phyloP scores from a whole-genome alignment of 2,888 invertebrate genomes.

The Cabera pusaria region DNA sequence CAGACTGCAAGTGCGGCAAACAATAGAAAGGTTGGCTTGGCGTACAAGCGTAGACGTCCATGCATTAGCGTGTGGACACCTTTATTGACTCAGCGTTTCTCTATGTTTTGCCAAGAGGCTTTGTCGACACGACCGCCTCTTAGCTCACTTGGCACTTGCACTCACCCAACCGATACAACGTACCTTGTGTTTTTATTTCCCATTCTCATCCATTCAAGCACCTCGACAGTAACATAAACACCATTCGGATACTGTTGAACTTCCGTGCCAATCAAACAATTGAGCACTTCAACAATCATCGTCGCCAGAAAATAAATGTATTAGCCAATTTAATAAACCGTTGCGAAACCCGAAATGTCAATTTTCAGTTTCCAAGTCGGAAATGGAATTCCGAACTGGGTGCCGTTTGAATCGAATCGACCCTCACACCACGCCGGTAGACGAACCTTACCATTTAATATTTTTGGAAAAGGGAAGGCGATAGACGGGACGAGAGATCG shows the following conservation, averaged over 20 bases:
- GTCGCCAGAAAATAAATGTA: slow-evolving; percentile 35
- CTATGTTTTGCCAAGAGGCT: slow-evolving; percentile 62
- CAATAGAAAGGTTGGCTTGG: slow-evolving; percentile 30
- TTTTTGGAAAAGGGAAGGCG: slow-evolving; percentile 31
- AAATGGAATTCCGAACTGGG: slow-evolving; percentile 42
- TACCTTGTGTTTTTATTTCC: slow-evolving; percentile 38
- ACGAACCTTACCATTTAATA: slow-evolving; percentile 33
- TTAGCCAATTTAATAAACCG: slow-evolving; percentile 39
- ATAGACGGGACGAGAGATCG: slow-evolving; percentile 28
- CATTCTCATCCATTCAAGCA: slow-evolving; percentile 4
- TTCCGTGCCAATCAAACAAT: slow-evolving; percentile 5
- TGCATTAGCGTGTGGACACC: slow-evolving; percentile 65
- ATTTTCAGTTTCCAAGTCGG: slow-evolving; percentile 34
- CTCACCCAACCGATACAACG: slow-evolving; percentile 33
- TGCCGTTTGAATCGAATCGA: slow-evolving; percentile 34
- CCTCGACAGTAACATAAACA: slow-evolving; percentile 1
- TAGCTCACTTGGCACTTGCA: slow-evolving; percentile 52
- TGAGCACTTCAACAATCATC: slow-evolving; percentile 23
- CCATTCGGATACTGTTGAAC: slow-evolving; percentile 1
- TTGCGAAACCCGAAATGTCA: slow-evolving; percentile 28
- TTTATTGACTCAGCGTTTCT: slow-evolving; percentile 63
- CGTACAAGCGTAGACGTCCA: slow-evolving; percentile 42
- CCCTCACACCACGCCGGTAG: slow-evolving; percentile 31
- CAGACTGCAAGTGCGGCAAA: slow-evolving; percentile 15
- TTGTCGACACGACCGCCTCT: slow-evolving; percentile 54